Percentiles rank a stretch among this genome's conserved stretches.
Conservation (phyloP, 2,113 vertebrate genomes). For the Anolis carolinensis region DNA sequence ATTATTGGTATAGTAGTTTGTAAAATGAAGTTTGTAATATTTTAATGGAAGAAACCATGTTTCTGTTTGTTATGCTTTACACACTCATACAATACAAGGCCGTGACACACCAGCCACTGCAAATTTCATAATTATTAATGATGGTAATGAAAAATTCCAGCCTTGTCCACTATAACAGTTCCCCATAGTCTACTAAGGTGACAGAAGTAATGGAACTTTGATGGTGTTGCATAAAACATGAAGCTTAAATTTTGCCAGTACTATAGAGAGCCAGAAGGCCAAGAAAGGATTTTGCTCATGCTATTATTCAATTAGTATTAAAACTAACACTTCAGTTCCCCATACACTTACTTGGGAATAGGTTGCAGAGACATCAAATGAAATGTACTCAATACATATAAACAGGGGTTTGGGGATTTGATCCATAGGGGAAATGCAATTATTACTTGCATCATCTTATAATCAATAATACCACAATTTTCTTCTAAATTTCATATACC, state of each 20-base stretch:
- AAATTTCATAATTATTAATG: slow-evolving; percentile 23
- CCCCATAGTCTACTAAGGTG: slow-evolving; percentile 26
- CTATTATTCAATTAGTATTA: not conserved
- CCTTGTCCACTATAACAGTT: slow-evolving; percentile 21
- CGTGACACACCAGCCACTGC: not conserved
- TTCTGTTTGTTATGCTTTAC: slow-evolving; percentile 20
- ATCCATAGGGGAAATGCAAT: slow-evolving; percentile 19
- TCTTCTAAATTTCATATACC: not conserved
- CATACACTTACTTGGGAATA: not conserved
- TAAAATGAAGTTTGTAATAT: slow-evolving; percentile 21
- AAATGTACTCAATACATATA: not conserved
- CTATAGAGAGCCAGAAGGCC: not conserved
- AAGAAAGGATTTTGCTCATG: slow-evolving; percentile 22
- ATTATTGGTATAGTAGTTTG: not conserved
- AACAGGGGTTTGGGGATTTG: not conserved
- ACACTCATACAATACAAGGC: not conserved
- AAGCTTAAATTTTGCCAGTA: not conserved
- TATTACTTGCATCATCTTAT: slow-evolving; percentile 1
- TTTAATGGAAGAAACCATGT: slow-evolving; percentile 1
- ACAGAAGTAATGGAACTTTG: slow-evolving; percentile 20
- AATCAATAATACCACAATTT: slow-evolving; percentile 31
- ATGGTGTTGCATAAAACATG: not conserved
- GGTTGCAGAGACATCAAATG: not conserved
- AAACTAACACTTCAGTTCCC: not conserved
- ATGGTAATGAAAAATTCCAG: slow-evolving; percentile 22